Conservation (phyloP, 2,888 invertebrate genomes). For the Mythimna loreyi region DNA sequence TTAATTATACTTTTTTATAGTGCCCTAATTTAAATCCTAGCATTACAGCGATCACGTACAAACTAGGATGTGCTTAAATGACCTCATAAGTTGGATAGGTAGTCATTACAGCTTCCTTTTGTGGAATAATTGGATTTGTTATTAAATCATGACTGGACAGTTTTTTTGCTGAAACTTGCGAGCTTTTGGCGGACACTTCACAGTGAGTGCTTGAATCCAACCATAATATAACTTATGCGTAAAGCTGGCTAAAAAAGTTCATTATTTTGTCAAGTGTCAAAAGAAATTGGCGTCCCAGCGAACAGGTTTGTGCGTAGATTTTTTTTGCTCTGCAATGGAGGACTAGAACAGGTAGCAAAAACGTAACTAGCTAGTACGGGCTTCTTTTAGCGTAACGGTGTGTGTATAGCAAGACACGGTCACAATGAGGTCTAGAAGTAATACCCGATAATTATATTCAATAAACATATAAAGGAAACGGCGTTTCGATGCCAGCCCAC, state of each 20-base stretch:
- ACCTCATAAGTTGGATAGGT: conserved; percentile 58
- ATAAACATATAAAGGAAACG: conserved; percentile 73
- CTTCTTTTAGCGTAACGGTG: conserved; percentile 44
- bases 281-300: conserved; percentile 16
- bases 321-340: background rate
- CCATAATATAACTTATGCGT: conserved; percentile 37
- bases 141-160: conserved; percentile 64
- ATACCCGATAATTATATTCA: conserved; percentile 71
- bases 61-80: conserved; percentile 68
- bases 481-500: conserved; percentile 57
- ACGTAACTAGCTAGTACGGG: conserved; percentile 25
- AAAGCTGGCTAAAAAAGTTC: conserved; percentile 19
- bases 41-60: conserved; percentile 66
- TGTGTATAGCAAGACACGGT: conserved; percentile 23
- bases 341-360: conserved; percentile 34
- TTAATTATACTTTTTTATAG: conserved; percentile 25
- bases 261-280: conserved; percentile 36
- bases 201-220: conserved; percentile 25
- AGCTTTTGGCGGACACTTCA: conserved; percentile 46
- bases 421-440: conserved; percentile 58
- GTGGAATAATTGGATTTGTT: conserved; percentile 72
- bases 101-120: conserved; percentile 70
- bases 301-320: conserved; percentile 10
- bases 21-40: conserved; percentile 53
- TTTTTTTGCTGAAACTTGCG: conserved; percentile 57